A percentile compares a stretch with the other conserved stretches of the same genome.
Evolutionary conservation across 92 coral and sea anemone genomes (phyloP).

Genomic region (Siderastrea radians): DNA sequence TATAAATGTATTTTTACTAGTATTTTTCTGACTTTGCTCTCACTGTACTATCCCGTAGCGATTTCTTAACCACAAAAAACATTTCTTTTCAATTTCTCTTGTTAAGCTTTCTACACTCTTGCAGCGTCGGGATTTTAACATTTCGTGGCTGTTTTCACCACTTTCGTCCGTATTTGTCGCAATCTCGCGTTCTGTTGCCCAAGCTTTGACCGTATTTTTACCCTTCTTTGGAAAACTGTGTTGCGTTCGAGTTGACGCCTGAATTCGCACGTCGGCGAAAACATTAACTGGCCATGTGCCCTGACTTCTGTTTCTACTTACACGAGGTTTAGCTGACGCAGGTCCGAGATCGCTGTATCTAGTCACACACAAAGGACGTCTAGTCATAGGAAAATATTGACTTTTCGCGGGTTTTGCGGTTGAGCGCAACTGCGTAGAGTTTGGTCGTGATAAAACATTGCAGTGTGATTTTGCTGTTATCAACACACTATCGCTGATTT

Average conservation of each 20-base stretch:
- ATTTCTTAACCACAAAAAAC: slow-evolving; percentile 79
- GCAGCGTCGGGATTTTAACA: slow-evolving; percentile 43
- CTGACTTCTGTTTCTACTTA: neutral
- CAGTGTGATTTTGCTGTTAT: neutral
- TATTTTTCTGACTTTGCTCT: neutral
- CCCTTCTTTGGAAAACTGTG: neutral
- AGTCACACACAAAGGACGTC: neutral
- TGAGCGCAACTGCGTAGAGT: neutral
- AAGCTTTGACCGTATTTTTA: neutral
- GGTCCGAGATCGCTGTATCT: slow-evolving; percentile 33
- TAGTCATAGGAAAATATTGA: slow-evolving; percentile 9
- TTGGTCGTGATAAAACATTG: slow-evolving; percentile 9
- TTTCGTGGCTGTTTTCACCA: neutral
- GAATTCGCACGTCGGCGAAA: neutral
- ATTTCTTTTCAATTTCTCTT: slow-evolving; percentile 77
- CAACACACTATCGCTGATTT: neutral
- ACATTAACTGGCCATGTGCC: slow-evolving; percentile 17
- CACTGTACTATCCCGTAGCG: slow-evolving; percentile 44
- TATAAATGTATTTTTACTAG: neutral
- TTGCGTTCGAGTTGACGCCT: neutral
- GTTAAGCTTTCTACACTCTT: slow-evolving; percentile 74
- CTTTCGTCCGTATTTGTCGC: slow-evolving; percentile 7
- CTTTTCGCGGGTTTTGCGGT: slow-evolving; percentile 15
- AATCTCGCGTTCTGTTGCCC: neutral
- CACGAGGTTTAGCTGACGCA: neutral